A percentile compares a stretch with the other conserved stretches of the same genome.
Evolutionary conservation across 2,888 invertebrate genomes (phyloP).

Genomic region (Tribolium freemani): DNA sequence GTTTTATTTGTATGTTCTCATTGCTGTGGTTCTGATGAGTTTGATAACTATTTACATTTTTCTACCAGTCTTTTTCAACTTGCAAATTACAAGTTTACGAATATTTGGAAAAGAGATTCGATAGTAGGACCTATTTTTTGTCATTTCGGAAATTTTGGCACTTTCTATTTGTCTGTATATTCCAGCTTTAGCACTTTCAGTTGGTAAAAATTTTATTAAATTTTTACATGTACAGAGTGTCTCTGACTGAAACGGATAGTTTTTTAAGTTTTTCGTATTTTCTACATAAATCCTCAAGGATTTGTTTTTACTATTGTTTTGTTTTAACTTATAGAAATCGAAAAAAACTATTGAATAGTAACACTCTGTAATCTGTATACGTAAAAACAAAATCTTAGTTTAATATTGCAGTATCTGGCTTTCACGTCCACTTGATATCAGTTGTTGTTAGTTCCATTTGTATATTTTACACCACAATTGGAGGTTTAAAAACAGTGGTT

Average conservation of each 20-base stretch:
- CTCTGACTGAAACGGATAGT: too few species aligned
- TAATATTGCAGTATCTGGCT: slow-evolving; percentile 81
- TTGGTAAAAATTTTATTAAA: too few species aligned
- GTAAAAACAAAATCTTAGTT: too few species aligned
- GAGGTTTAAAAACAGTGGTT: slow-evolving; percentile 76
- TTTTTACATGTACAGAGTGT: too few species aligned
- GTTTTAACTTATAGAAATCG: too few species aligned
- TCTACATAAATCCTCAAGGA: too few species aligned
- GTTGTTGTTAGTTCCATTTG: slow-evolving; percentile 78
- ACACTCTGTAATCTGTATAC: too few species aligned
- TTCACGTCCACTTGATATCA: slow-evolving; percentile 75
- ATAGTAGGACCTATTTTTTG: background rate
- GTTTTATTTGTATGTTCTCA: background rate
- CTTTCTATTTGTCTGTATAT: background rate
- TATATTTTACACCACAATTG: slow-evolving; percentile 81
- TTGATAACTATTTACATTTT: background rate
- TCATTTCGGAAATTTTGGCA: too few species aligned
- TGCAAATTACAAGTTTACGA: slow-evolving; percentile 12
- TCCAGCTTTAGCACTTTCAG: slow-evolving; percentile 1
- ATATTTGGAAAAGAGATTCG: slow-evolving; percentile 11
- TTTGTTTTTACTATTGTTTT: too few species aligned
- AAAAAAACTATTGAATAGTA: too few species aligned
- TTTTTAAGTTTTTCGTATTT: too few species aligned
- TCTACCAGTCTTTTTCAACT: slow-evolving; percentile 7
- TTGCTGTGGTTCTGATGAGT: background rate